A percentile compares a stretch with the other conserved stretches of the same genome.
Conservation (phyloP, 1,140 invertebrate species). For the Drosophila tani region DNA sequence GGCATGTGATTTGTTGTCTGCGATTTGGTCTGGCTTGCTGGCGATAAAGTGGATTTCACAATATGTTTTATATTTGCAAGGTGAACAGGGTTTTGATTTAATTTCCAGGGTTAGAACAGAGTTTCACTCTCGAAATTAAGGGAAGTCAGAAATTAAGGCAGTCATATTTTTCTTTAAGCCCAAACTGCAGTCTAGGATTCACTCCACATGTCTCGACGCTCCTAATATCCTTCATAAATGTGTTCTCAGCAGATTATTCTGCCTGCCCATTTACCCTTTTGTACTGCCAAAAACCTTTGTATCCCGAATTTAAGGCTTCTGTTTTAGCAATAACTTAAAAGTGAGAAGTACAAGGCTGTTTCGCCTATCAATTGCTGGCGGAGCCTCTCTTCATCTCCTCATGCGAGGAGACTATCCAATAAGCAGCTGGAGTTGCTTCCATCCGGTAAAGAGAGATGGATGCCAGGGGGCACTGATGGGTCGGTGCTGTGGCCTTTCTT, state of each 20-base stretch:
- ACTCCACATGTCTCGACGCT: not conserved
- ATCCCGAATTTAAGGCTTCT: not conserved
- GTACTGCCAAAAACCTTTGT: not conserved
- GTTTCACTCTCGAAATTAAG: not conserved
- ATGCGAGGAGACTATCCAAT: slow-evolving; percentile 44
- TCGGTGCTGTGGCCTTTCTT: slow-evolving; percentile 29
- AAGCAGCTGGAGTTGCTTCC: slow-evolving; percentile 68
- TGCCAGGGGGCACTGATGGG: slow-evolving; percentile 8
- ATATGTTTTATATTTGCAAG: not conserved
- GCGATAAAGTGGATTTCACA: not conserved
- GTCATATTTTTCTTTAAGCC: not conserved
- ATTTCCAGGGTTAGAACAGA: no score
- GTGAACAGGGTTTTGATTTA: not conserved
- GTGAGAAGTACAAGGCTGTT: slow-evolving; percentile 43
- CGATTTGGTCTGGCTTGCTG: slow-evolving; percentile 1
- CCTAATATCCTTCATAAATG: not conserved
- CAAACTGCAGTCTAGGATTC: no score
- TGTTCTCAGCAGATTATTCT: not conserved
- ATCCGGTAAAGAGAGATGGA: slow-evolving; percentile 33
- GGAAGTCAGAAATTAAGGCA: not conserved
- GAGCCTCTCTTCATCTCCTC: slow-evolving; percentile 4
- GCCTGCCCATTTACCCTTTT: no score
- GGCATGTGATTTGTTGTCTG: slow-evolving; percentile 27
- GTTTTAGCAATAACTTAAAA: slow-evolving; percentile 38
- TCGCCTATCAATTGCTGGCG: slow-evolving; percentile 47